Percentiles rank a stretch among this genome's conserved stretches.
Evolutionary conservation across 2,888 invertebrate genomes (phyloP).

Genomic region (Chalcosyrphus nemorum): DNA sequence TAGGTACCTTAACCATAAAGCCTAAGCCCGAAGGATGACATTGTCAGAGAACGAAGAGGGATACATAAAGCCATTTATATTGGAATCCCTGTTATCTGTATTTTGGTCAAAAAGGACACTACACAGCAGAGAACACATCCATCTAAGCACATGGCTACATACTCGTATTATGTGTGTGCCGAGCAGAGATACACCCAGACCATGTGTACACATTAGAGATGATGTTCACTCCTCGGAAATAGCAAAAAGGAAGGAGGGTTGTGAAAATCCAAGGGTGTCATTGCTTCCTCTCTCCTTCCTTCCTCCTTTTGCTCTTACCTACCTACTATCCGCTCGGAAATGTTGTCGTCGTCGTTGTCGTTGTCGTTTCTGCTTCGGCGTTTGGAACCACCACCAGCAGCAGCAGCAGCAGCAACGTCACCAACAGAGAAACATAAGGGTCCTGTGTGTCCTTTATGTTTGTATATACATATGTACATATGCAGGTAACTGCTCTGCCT

Average conservation of each 20-base stretch:
- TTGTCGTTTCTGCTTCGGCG: constrained; percentile 59
- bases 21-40: constrained; percentile 65
- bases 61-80: constrained; percentile 70
- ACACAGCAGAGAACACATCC: constrained; percentile 21
- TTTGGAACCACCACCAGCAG: constrained; percentile 38
- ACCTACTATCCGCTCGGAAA: background rate
- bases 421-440: constrained; percentile 55
- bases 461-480: constrained; percentile 28
- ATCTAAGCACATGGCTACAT: constrained; percentile 22
- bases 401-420: constrained; percentile 25
- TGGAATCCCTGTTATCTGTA: constrained; percentile 69
- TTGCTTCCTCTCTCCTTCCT: background rate
- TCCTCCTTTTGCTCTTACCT: background rate
- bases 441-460: constrained; percentile 49
- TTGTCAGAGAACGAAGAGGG: constrained; percentile 49
- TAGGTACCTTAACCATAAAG: constrained; percentile 30
- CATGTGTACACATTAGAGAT: constrained; percentile 49
- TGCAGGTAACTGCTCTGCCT: constrained; percentile 60
- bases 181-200: constrained; percentile 8
- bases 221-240: constrained; percentile 21
- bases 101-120: constrained; percentile 71
- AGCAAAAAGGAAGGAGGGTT: constrained; percentile 12
- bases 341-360: background rate
- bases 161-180: background rate
- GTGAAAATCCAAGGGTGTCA: constrained; percentile 46